These are phyloP conservation scores for Microcebus murinus DNA, from an alignment of 2,113 vertebrate genomes.

Conservation along the genomic window DNA sequence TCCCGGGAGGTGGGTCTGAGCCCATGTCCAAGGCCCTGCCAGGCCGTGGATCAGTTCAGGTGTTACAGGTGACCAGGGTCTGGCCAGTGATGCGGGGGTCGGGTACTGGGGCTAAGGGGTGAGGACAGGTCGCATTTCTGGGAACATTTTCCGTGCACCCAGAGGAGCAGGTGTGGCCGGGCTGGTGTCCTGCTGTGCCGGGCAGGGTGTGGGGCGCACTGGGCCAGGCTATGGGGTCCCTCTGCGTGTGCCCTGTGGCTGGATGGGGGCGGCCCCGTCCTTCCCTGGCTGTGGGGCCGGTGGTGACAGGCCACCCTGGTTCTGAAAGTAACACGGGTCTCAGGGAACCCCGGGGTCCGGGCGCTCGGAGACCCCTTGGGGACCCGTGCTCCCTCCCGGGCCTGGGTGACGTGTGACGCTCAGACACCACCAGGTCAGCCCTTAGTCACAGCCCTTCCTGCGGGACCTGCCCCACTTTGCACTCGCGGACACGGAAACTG, in stretches of 20 bases:
- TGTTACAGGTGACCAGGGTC: neutral
- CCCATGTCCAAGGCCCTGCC: neutral
- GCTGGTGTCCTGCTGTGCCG: too few relatives aligned
- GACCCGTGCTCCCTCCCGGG: fast-evolving
- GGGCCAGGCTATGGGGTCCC: fast-evolving
- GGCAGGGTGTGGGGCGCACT: neutral
- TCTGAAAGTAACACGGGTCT: neutral
- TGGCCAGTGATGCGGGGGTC: neutral
- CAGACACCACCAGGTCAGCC: neutral
- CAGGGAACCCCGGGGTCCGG: neutral
- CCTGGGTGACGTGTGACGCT: too few relatives aligned
- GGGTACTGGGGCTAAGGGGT: neutral
- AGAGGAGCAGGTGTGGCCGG: neutral
- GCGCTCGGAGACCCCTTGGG: neutral
- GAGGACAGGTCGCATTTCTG: fast-evolving
- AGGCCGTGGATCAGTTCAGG: neutral
- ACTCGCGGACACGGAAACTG: neutral
- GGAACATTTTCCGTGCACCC: too few relatives aligned
- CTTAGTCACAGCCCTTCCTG: neutral
- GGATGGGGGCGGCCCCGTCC: neutral
- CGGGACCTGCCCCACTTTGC: neutral
- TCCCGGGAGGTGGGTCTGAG: neutral
- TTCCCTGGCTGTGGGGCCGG: fast-evolving
- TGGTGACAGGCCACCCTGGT: neutral
- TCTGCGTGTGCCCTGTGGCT: neutral